Evolutionary conservation across 2,888 invertebrate genomes (phyloP), one percentile per base, ranked within the genome.

Genomic region (Acanthacorydalis orientalis): DNA sequence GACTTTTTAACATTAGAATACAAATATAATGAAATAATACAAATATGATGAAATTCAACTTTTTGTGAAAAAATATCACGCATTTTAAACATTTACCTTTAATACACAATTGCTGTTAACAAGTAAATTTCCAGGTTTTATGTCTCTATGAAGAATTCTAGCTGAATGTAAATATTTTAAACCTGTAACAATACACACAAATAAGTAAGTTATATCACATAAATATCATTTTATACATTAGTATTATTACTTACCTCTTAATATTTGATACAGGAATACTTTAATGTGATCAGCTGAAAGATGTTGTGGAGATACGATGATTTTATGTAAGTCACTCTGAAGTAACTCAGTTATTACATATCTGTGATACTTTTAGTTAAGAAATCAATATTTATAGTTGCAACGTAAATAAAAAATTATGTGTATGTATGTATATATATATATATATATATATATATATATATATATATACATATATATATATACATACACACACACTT

Each of bases 221-320:
- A 41, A 15, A 11, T 16, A 15, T 41, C 7, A 8, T 40, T n/a
- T 15, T n/a, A 7, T 41, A 23, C 1, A 10, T 23, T 23, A 4
- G 6, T 23, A 23, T 23, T 2, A 44, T 32, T 48, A 70, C 80
- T 78, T 64, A 84, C 96, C 97, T 77, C 98, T 81, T 61, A 98
- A 80, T 70, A 99, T 97, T 77, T 98, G 98, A 73, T 98, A 98
- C 61, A 98, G 87, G 80, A 98, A 98, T 72, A 98, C 96, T 83
- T 98, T 98, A 73, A 98, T 95, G 78, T 98, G 98, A 75, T 98
- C 98, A 56, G 95, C 83, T 60, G 96, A 93, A 58, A 98, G 83
- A 62, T 93, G 93, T 70, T 99, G 98, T 56, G 96, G 95, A 58
- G 97, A 97, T 60, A 98, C 97, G 70, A 99, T 98, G 69, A 98